Conservation (phyloP, 2,797 vertebrate genomes). For the Chelon labrosus region DNA sequence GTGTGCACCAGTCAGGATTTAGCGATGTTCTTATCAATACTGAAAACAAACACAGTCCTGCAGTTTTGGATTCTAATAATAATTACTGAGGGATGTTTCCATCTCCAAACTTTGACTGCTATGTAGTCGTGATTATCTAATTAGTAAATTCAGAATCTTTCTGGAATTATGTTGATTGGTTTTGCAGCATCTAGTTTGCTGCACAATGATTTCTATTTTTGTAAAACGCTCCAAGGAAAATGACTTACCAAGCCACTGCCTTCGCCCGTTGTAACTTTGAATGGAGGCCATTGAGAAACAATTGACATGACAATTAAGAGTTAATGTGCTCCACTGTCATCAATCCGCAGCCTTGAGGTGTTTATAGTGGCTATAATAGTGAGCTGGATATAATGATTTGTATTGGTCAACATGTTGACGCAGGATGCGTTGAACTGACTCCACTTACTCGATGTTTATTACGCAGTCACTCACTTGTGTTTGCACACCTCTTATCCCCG, state of each 20-base stretch:
- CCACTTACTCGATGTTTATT: conserved; percentile 11
- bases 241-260: neutral
- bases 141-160: too few species aligned
- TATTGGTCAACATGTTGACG: conserved; percentile 11
- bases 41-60: too few species aligned
- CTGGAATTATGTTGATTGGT: too few species aligned
- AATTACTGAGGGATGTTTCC: too few species aligned
- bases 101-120: too few species aligned
- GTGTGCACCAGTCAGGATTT: too few species aligned
- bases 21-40: too few species aligned
- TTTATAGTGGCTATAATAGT: conserved; percentile 6
- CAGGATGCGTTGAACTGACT: conserved; percentile 1
- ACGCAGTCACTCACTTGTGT: conserved; percentile 1
- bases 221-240: neutral
- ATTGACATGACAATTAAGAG: conserved; percentile 35
- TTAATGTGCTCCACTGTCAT: conserved; percentile 24
- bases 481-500: conserved; percentile 12
- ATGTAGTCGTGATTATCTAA: too few species aligned
- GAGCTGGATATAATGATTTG: conserved; percentile 32
- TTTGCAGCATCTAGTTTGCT: too few species aligned
- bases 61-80: too few species aligned
- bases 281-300: conserved; percentile 26
- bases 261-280: conserved; percentile 1
- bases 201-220: conserved; percentile 12
- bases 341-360: conserved; percentile 11